These are phyloP conservation scores for Cyphomyrmex costatus DNA, from an alignment of 1,140 invertebrate species.

Conservation along the genomic window DNA sequence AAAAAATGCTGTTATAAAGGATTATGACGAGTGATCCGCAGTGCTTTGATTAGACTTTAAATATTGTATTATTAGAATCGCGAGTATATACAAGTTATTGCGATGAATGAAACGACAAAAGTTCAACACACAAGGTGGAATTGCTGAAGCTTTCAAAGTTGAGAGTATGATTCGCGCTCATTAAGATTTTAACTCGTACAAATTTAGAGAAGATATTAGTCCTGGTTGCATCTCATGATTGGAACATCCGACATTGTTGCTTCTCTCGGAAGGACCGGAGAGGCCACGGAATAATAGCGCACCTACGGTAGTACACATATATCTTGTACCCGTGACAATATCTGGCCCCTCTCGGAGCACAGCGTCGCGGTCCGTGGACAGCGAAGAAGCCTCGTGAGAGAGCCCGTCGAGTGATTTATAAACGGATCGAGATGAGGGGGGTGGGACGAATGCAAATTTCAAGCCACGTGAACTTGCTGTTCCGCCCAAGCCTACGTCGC, in stretches of 20 bases:
- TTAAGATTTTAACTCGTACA: not conserved
- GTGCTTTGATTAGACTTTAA: not conserved
- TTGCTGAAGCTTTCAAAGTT: not conserved
- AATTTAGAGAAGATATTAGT: conserved; percentile 11
- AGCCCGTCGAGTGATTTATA: conserved; percentile 79
- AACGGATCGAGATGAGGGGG: conserved; percentile 68
- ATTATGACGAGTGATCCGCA: not conserved
- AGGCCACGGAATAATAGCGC: conserved; percentile 41
- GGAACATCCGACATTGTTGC: not conserved
- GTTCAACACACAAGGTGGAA: not conserved
- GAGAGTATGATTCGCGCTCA: not conserved
- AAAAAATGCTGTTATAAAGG: not conserved
- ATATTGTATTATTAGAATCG: not conserved
- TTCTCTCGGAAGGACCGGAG: not conserved
- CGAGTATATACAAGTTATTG: not conserved
- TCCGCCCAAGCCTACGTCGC: conserved; percentile 61
- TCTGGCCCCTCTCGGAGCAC: conserved; percentile 25
- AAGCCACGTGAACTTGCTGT: conserved; percentile 76
- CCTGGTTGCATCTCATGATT: not conserved
- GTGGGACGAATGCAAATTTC: conserved; percentile 81
- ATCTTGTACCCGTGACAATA: conserved; percentile 55
- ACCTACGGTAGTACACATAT: conserved; percentile 56
- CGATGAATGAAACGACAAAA: not conserved
- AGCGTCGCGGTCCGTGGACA: conserved; percentile 58
- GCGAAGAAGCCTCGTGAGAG: conserved; percentile 28